Base-by-base conservation (phyloP, 2,797 vertebrate species). In the Heteromormyrus szaboi region DNA sequence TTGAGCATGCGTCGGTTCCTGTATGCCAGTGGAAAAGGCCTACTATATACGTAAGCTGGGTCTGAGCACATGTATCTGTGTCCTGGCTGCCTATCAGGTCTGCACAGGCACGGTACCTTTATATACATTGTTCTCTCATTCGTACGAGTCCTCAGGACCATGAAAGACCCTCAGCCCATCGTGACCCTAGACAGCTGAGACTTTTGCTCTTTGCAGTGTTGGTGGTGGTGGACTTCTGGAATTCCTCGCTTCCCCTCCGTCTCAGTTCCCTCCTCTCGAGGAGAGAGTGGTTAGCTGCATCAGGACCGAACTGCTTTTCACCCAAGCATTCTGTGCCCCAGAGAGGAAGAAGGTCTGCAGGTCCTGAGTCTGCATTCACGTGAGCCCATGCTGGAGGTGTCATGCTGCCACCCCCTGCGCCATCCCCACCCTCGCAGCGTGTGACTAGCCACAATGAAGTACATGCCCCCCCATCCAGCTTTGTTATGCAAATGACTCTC, bases 21-120 rank as follows among this genome's bases (percentile, higher is more conserved):
- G 65, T 4, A 4, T 33, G 62, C 11, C 62, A 33, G 62, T 68
- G 62, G 62, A 68, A 68, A 68, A 68, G 25, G 25, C 1, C 12
- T 33, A 2, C 29, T 25, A 3, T 29, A 65, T 29, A 33, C 14
- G 65, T 33, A 33, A 12, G 11, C 65, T 5, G 65, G 29, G 25
- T 33, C 29, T 68, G 65, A 14, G 65, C 11, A 33, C 25, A 14
- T 44, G 72, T n/a, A 19, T 37, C 33, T 44, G 72, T n/a, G 33
- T 19, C 44, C 37, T 44, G 37, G 33, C 33, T 79, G 29, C 5
- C 33, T 79, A 37, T 17, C 72, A 79, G 33, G 72, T 90, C 86
- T 22, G 76, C 85, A 86, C 81, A 76, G 91, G 88, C 90, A 90
- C 90, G 89, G 86, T 76, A 37, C 8, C 46, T 53, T 51, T 46